Evolutionary conservation across 1,140 invertebrate species (phyloP), one percentile per base, ranked within the genome.

Genomic region (Bombus turneri): DNA sequence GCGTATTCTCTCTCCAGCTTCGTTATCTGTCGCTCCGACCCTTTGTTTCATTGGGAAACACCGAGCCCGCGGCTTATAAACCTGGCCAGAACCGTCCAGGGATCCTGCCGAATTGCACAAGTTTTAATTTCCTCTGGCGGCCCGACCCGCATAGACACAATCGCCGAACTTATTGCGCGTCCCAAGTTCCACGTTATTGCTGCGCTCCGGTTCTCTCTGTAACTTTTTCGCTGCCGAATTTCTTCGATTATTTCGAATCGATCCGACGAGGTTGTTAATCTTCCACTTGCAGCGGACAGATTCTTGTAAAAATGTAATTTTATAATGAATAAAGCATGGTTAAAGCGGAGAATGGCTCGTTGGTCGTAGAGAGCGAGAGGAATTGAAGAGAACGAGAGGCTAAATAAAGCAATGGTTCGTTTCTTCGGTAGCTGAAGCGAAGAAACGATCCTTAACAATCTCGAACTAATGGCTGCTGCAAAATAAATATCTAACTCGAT

Each of bases 111-210:
- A 91, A 92, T 93, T 91, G 91, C 87, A 88, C 86, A 93, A 93
- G 92, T 93, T 93, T 93, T 92, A 92, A 93, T 93, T 92, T 91
- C 89, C 89, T 90, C 82, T 81, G 62, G 68, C 80, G 47, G 77
- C 15, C 83, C 79, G 71, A n/a, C 76, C 53, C 68, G 71, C 79
- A 78, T 81, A 81, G 82, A 59, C 53, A 64, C 86, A 82, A 90
- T 87, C 88, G 76, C 53, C 66, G 39, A 86, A 87, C 82, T 90
- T 90, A 90, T 90, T 85, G 86, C 86, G 83, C 71, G 85, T 84
- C 81, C 53, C 78, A 43, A 87, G 87, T 86, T 86, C n/a, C 43
- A 47, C 83, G 62, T 79, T 80, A 80, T 72, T 79, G 53, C 66
- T 28, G 1, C 18, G 6, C 25, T 34, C 28, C 34, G 64, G 1